Conservation (phyloP, 2,797 vertebrate genomes). For the Dicrostonyx torquatus region DNA sequence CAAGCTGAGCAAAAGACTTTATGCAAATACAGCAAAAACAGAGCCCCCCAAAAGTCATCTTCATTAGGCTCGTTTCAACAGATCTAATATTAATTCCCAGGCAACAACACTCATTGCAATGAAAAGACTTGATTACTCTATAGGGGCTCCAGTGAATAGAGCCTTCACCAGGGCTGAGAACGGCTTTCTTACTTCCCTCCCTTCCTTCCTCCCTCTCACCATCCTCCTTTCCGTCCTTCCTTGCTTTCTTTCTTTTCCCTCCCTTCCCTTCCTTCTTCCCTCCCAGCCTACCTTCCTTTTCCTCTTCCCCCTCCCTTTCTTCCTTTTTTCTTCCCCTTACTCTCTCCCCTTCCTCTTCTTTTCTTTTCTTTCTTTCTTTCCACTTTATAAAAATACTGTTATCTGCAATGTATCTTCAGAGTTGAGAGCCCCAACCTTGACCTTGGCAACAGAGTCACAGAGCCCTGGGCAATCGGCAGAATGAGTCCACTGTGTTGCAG, state of each 20-base stretch:
- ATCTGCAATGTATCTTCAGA: background rate
- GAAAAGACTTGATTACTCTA: slow-evolving; percentile 76
- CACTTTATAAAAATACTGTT: background rate
- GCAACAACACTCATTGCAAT: slow-evolving; percentile 64
- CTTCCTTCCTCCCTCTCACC: background rate
- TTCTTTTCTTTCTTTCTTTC: background rate
- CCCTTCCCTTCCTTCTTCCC: background rate
- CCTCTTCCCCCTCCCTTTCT: background rate
- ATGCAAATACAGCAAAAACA: slow-evolving; percentile 68
- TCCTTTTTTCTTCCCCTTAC: background rate
- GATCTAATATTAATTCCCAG: slow-evolving; percentile 80
- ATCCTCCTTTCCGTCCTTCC: too few relatives aligned
- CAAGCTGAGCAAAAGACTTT: slow-evolving; percentile 60
- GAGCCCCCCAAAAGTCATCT: slow-evolving; percentile 64
- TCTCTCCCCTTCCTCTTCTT: background rate
- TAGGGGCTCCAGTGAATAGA: slow-evolving; percentile 62
- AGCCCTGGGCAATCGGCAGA: background rate
- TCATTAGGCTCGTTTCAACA: slow-evolving; percentile 80
- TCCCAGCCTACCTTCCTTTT: background rate
- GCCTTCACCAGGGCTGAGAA: background rate
- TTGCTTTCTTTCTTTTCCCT: fast-evolving
- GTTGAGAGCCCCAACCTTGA: background rate
- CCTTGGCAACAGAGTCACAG: background rate
- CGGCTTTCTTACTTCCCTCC: background rate
- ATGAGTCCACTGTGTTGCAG: too few relatives aligned